phyloP scores from a whole-genome alignment of 2,113 vertebrate genomes.

The Cinclus mexicanus region DNA sequence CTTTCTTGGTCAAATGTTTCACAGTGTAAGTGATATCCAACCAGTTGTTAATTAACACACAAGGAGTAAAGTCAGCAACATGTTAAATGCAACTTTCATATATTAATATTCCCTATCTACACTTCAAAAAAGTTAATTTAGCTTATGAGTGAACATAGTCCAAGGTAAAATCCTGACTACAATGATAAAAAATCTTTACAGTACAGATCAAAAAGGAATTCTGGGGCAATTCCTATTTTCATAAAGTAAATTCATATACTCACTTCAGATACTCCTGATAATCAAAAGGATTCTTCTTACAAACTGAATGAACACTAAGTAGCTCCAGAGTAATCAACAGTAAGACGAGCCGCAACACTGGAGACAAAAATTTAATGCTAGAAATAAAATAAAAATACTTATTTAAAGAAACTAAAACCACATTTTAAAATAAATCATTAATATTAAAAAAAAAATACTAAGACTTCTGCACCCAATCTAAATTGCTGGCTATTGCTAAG shows the following conservation, averaged over 20 bases:
- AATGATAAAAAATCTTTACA: not conserved
- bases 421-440: not conserved
- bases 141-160: not conserved
- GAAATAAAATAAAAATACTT: not conserved
- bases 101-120: not conserved
- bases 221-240: not conserved
- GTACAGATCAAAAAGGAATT: not conserved
- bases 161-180: not conserved
- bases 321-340: constrained; percentile 68
- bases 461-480: not conserved
- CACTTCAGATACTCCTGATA: constrained; percentile 76
- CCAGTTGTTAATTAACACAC: not conserved
- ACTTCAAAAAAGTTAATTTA: not conserved
- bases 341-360: constrained; percentile 58
- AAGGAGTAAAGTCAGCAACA: not conserved
- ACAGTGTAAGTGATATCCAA: not conserved
- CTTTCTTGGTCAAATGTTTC: not conserved
- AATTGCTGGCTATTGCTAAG: not conserved
- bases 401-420: not conserved
- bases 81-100: not conserved
- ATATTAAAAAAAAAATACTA: not conserved
- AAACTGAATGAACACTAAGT: constrained; percentile 41
- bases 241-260: constrained; percentile 19
- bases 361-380: constrained; percentile 70
- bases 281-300: constrained; percentile 37